A percentile compares a stretch with the other conserved stretches of the same genome.
Evolutionary conservation across 2,888 invertebrate genomes (phyloP).

Genomic region (Lasioglossum villosulum): DNA sequence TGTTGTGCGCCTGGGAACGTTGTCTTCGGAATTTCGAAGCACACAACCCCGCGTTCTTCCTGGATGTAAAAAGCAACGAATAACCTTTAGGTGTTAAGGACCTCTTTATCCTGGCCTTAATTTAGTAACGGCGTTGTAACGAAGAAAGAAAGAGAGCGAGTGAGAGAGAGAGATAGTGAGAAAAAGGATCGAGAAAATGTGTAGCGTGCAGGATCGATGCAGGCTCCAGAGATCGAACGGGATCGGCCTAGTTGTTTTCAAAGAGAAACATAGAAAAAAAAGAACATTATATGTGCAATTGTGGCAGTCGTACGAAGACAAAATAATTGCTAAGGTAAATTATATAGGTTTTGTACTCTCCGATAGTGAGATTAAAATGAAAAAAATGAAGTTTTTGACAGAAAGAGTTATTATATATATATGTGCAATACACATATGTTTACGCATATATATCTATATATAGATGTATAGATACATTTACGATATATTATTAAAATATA

Average conservation of each 20-base stretch:
- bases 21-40: background rate
- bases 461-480: background rate
- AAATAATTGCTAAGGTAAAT: conserved; percentile 82
- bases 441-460: conserved; percentile 5
- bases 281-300: conserved; percentile 50
- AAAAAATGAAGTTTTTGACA: conserved; percentile 37
- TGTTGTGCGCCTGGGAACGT: background rate
- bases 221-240: background rate
- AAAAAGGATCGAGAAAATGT: background rate
- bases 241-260: conserved; percentile 46
- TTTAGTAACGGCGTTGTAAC: conserved; percentile 9
- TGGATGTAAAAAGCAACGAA: conserved; percentile 35
- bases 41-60: conserved; percentile 30
- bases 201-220: conserved; percentile 1
- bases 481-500: conserved; percentile 20
- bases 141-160: background rate
- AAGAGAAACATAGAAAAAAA: background rate
- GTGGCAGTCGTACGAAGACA: conserved; percentile 72
- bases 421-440: background rate
- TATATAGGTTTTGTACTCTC: conserved; percentile 68
- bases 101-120: conserved; percentile 18
- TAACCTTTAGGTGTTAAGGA: background rate
- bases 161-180: background rate
- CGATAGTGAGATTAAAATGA: conserved; percentile 26
- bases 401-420: conserved; percentile 51